A percentile compares a stretch with the other conserved stretches of the same genome.
Evolutionary conservation across 2,888 invertebrate species (phyloP).

Genomic region (Tribolium freemani): DNA sequence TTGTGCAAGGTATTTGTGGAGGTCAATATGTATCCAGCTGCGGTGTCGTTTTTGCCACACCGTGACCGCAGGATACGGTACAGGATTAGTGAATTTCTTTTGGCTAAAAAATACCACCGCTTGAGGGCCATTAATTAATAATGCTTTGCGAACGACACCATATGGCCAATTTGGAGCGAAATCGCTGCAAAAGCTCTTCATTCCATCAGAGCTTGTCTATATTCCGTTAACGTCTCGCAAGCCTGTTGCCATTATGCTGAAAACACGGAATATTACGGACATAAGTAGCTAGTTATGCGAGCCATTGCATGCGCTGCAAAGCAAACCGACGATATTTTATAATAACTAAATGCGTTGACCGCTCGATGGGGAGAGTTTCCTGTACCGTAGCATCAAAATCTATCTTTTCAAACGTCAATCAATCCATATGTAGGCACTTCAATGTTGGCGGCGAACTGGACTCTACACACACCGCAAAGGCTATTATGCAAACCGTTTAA

Average conservation of each 20-base stretch:
- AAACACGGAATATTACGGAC: constrained; percentile 45
- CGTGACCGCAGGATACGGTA: constrained; percentile 53
- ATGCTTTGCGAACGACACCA: neutral
- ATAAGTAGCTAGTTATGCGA: constrained; percentile 48
- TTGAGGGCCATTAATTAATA: neutral
- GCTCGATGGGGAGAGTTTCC: constrained; percentile 46
- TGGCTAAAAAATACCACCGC: constrained; percentile 17
- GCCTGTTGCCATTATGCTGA: constrained; percentile 38
- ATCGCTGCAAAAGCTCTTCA: neutral
- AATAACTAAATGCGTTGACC: constrained; percentile 52
- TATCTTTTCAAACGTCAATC: constrained; percentile 55
- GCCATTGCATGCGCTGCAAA: constrained; percentile 44
- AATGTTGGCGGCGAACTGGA: constrained; percentile 27
- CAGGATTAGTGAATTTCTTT: constrained; percentile 47
- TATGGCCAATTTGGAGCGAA: neutral
- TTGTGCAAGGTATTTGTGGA: constrained; percentile 38
- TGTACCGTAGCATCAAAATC: constrained; percentile 48
- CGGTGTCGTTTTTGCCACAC: constrained; percentile 26
- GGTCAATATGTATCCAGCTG: constrained; percentile 48
- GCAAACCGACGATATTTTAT: constrained; percentile 50
- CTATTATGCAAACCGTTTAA: constrained; percentile 16
- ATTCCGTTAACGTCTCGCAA: constrained; percentile 22
- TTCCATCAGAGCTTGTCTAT: constrained; percentile 12
- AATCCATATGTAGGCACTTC: constrained; percentile 38
- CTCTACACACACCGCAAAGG: constrained; percentile 24